These are phyloP conservation scores for Microtus pennsylvanicus DNA, from an alignment of 2,113 vertebrate genomes.

Conservation along the genomic window DNA sequence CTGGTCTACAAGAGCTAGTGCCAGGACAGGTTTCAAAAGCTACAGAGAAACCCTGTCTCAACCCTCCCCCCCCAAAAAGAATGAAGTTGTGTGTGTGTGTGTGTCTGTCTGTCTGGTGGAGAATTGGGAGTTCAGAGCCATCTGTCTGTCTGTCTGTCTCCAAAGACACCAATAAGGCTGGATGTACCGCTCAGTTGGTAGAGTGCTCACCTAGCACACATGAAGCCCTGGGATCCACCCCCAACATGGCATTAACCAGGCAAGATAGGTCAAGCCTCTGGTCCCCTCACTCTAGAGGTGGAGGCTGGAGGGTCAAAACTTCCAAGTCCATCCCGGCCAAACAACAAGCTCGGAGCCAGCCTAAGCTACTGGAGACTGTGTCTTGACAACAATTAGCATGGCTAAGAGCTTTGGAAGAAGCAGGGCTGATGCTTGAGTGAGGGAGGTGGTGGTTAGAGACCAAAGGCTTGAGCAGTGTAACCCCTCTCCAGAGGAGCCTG, in stretches of 20 bases:
- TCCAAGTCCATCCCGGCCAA: background rate
- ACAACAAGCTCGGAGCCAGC: background rate
- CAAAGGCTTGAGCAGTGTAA: background rate
- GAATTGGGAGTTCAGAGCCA: background rate
- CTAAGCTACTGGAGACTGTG: background rate
- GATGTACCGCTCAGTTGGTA: background rate
- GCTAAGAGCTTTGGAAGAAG: background rate
- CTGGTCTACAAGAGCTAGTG: background rate
- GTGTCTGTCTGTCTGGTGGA: background rate
- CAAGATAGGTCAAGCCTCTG: background rate
- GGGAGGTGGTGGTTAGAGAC: background rate
- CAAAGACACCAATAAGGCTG: background rate
- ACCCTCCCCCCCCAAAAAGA: background rate
- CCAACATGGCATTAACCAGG: background rate
- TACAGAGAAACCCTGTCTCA: background rate
- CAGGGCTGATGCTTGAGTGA: no score
- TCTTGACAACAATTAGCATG: background rate
- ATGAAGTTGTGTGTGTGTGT: background rate
- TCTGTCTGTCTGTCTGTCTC: background rate
- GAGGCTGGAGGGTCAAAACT: background rate
- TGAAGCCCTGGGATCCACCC: background rate
- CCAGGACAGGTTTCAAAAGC: no score
- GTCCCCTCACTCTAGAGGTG: background rate
- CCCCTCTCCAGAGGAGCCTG: background rate
- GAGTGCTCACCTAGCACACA: background rate